Percentiles rank a stretch among this genome's conserved stretches.
Evolutionary conservation across 2,888 invertebrate species (phyloP).

Genomic region (Mythimna loreyi): DNA sequence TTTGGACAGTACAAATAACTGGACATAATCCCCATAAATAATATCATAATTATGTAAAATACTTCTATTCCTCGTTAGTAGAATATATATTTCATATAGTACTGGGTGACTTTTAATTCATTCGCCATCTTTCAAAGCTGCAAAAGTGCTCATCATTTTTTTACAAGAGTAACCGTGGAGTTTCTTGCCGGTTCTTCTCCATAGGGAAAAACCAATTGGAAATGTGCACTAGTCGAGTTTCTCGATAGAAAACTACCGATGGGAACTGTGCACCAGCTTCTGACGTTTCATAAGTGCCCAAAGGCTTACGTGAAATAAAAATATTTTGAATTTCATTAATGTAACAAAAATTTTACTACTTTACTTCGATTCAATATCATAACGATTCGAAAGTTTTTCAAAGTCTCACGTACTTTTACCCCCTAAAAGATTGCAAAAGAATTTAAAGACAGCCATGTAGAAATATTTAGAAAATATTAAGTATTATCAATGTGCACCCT

Average conservation of each 20-base stretch:
- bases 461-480: neutral
- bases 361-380: too few species aligned
- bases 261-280: too few species aligned
- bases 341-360: too few species aligned
- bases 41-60: neutral
- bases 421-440: neutral
- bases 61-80: constrained; percentile 8
- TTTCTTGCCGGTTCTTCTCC: too few species aligned
- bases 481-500: constrained; percentile 41
- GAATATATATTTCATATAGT: neutral
- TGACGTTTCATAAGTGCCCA: too few species aligned
- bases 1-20: neutral
- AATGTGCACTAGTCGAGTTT: too few species aligned
- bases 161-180: neutral
- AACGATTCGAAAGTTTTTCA: too few species aligned
- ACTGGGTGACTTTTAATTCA: neutral
- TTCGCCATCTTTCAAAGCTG: neutral
- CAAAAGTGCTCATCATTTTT: neutral
- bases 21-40: constrained; percentile 1
- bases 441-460: neutral
- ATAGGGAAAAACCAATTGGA: too few species aligned
- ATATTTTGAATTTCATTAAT: too few species aligned
- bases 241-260: too few species aligned
- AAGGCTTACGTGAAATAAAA: too few species aligned
- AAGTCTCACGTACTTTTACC: neutral